A percentile compares a stretch with the other conserved stretches of the same genome.
Conservation (phyloP, 2,113 vertebrate genomes). For the Corvus hawaiiensis region DNA sequence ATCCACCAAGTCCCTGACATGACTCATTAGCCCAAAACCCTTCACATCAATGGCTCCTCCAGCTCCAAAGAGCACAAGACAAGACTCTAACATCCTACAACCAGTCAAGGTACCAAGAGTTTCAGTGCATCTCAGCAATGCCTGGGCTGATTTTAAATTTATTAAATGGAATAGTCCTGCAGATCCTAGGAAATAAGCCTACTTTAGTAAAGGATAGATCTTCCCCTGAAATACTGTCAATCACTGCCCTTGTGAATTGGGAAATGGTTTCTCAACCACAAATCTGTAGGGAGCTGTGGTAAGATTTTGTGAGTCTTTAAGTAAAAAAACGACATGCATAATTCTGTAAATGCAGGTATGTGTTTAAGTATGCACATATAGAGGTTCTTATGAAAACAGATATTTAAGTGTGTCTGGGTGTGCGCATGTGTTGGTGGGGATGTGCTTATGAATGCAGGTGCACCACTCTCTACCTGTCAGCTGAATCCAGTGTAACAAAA, state of each 20-base stretch:
- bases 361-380: background rate
- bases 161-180: background rate
- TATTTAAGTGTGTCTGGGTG: background rate
- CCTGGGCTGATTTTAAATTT: background rate
- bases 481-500: background rate
- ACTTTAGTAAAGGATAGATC: background rate
- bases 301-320: background rate
- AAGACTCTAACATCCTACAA: background rate
- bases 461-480: background rate
- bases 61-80: background rate
- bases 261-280: background rate
- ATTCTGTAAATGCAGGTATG: background rate
- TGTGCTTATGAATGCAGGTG: background rate
- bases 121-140: background rate
- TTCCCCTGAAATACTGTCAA: background rate
- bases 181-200: background rate
- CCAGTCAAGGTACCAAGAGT: background rate
- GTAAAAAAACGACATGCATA: background rate
- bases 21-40: background rate
- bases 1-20: background rate
- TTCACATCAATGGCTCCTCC: background rate
- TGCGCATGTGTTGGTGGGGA: background rate
- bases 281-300: background rate
- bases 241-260: background rate
- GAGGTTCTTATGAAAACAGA: background rate